These are phyloP conservation scores for Drosophila nr. fundita DNA, from an alignment of 2,888 invertebrate genomes.

Conservation along the genomic window DNA sequence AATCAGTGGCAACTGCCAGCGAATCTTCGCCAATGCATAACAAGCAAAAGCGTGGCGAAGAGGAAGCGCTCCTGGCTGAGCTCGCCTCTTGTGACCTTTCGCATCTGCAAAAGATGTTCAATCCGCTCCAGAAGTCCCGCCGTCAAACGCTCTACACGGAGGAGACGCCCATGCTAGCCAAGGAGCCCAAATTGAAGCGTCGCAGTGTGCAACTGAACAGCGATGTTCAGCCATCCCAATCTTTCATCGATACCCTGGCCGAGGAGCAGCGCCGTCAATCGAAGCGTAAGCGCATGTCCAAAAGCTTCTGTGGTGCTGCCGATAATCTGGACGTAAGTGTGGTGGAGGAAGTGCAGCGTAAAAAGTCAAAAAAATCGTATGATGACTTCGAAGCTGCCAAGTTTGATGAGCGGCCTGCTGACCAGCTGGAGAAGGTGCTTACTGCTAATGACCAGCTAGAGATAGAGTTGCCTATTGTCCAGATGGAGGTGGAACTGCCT, in stretches of 20 bases:
- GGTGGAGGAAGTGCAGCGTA: conserved; percentile 26
- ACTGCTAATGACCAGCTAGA: neutral
- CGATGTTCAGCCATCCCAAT: conserved; percentile 75
- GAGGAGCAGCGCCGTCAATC: conserved; percentile 31
- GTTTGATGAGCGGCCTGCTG: neutral
- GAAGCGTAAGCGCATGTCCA: conserved; percentile 75
- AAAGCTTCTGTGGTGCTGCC: conserved; percentile 71
- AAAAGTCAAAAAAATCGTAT: conserved; percentile 20
- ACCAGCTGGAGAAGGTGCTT: neutral
- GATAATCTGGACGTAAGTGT: conserved; percentile 27
- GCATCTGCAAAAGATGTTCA: conserved; percentile 65
- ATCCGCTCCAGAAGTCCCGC: conserved; percentile 72
- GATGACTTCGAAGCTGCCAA: neutral
- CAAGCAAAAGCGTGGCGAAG: conserved; percentile 35
- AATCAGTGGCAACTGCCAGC: neutral
- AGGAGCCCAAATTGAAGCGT: conserved; percentile 46
- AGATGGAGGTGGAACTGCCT: neutral
- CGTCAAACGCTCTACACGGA: conserved; percentile 71
- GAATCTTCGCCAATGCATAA: conserved; percentile 26
- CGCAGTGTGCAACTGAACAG: conserved; percentile 52
- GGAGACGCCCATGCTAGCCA: conserved; percentile 31
- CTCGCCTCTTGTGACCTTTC: conserved; percentile 56
- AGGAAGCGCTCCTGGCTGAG: conserved; percentile 56
- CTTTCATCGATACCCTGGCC: conserved; percentile 76
- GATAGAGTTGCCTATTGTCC: neutral